Evolutionary conservation across 30 jellyfish, hydroid and myxozoan species (phyloP), one percentile per base, ranked within the genome.

Genomic region (Sanderia malayensis): DNA sequence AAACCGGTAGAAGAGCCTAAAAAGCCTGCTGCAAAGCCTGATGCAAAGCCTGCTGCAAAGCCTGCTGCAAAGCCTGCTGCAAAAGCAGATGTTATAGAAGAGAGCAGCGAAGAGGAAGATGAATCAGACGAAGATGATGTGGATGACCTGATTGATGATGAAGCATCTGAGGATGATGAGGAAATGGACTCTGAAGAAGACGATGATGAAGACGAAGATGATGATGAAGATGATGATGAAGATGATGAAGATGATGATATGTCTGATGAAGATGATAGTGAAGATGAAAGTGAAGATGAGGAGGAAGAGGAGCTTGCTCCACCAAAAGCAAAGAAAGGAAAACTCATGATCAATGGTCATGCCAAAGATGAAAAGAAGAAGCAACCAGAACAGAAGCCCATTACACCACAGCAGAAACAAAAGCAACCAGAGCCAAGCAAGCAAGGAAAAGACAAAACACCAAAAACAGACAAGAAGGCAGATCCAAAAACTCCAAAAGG

Each of bases 201-300:
- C 27, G 95, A 72, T 22, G 94, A 81, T 44, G 81, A 60, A 7
- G 94, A 71, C 58, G 86, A 74, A 4, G 78, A 57, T 58, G 86
- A 74, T 26, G 67, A 57, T 20, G 57, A 19, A 0, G 92, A 80
- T 4, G 79, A 47, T 25, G 92, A 80, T 4, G 76, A 57, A 52
- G 85, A 74, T 17, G 91, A 79, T 26, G 91, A 79, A 19, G 60
- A 8, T 21, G 53, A 23, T 61, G 81, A 61, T 45, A 18, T 49
- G 64, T 49, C 64, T 0, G 76, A 57, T 46, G 91, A 79, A 2
- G 91, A 79, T 44, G 60, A 8, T 1, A 15, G 23, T 61, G 81
- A 61, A 28, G 82, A 64, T 6, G 78, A 67, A 8, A 80, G 62
- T 4, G 88, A 76, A 20, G 55, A 33, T 44, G 62, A 46, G 13